Percentiles rank a stretch among this genome's conserved stretches.
Conservation (phyloP, 2,113 vertebrate genomes). For the Hassar affinis region DNA sequence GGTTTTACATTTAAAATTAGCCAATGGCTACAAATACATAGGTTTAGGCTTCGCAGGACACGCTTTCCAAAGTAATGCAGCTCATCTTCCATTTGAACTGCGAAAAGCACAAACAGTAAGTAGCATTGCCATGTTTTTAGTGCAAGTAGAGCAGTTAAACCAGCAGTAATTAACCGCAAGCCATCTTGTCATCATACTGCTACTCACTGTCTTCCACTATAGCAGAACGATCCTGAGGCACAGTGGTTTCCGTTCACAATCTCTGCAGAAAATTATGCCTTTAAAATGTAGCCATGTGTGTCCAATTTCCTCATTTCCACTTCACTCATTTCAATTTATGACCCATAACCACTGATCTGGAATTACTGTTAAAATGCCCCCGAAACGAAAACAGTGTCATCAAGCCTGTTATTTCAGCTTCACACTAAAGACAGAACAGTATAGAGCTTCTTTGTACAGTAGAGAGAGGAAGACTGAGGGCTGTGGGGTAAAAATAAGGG, state of each 20-base stretch:
- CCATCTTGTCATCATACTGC: slow-evolving; percentile 21
- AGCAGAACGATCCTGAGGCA: slow-evolving; percentile 30
- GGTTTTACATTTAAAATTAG: background rate
- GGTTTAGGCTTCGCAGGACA: background rate
- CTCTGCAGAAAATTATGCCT: slow-evolving; percentile 16
- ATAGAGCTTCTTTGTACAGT: slow-evolving; percentile 68
- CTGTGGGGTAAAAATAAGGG: slow-evolving; percentile 75
- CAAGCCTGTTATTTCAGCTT: slow-evolving; percentile 21
- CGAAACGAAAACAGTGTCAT: slow-evolving; percentile 13
- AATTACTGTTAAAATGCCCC: slow-evolving; percentile 35
- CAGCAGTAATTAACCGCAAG: slow-evolving; percentile 34
- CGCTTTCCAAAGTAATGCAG: slow-evolving; percentile 3
- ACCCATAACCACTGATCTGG: slow-evolving; percentile 32
- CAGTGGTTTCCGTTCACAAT: slow-evolving; percentile 35
- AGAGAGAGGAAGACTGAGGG: slow-evolving; percentile 67
- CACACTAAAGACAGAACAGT: slow-evolving; percentile 41
- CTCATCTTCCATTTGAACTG: background rate
- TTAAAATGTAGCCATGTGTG: slow-evolving; percentile 28
- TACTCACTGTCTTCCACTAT: slow-evolving; percentile 29
- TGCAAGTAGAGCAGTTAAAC: slow-evolving; percentile 25
- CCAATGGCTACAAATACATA: background rate
- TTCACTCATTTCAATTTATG: slow-evolving; percentile 40
- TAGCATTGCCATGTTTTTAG: background rate
- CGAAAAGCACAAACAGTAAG: slow-evolving; percentile 15
- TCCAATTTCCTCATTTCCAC: slow-evolving; percentile 23